Base-by-base conservation (phyloP, 2,888 invertebrate genomes). In the Cataglyphis cursor region DNA sequence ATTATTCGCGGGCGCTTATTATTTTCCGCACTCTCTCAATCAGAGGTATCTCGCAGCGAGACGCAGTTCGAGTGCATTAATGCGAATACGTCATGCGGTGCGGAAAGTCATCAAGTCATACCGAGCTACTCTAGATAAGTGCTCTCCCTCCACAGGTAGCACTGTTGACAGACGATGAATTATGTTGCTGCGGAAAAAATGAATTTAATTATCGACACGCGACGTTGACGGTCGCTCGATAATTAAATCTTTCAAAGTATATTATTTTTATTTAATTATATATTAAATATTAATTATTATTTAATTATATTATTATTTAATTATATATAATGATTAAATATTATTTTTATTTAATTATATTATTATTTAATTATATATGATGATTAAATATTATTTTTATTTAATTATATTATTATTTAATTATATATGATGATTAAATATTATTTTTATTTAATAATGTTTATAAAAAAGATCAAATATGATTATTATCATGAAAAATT, bases 31-130 rank as follows among this genome's bases (percentile, higher is more conserved):
- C 38, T n/a, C 54, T 35, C 76, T 44, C 44, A n/a, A 51, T n/a
- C 51, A 44, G n/a, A 35, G 31, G 44, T 75, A 65, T 59, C 74
- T 41, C 59, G 72, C 80, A 57, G 61, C 73, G 51, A 48, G 64
- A 70, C 38, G 81, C 83, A 81, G 73, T 68, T 81, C 86, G 86
- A 48, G 61, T 74, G 89, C 85, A 83, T 88, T 88, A 86, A 88
- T 85, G 88, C 80, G 51, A 78, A 81, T 88, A 87, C 90, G 86
- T 89, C 90, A 89, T 90, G 89, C 81, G 82, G 90, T 21, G 89
- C 83, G 66, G 80, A 70, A 78, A 74, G 85, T 81, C 85, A 87
- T 88, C 88, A 85, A 85, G 81, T 64, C 38, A 81, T 61, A 54
- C 38, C 74, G 73, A 72, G 68, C 72, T 28, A 28, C 68, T 82